Base-by-base conservation (phyloP, 2,888 invertebrate species). In the Scaptomyza tumidula region DNA sequence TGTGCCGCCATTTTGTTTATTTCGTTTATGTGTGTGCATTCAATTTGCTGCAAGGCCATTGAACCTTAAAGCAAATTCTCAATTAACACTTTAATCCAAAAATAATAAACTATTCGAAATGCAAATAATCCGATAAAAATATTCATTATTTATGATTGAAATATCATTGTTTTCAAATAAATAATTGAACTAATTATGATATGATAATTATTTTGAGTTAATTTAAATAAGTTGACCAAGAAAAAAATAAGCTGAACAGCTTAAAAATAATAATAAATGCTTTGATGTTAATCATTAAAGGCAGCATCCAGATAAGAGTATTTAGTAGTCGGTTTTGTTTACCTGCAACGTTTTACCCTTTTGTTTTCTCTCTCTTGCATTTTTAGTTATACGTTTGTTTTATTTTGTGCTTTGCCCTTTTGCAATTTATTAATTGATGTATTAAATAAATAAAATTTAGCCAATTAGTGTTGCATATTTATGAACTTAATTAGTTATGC, bases 1-100 rank as follows among this genome's bases (percentile, higher is more conserved):
- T 48, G 59, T 27, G 68, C 54, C 43, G 75, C 71, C 71, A 71
- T 67, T 71, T 69, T 72, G 70, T 67, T 55, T 46, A 13, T 37
- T 24, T 16, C 13, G 14, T 44, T 11, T 37, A 19, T 48, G 13
- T 24, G 33, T 16, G 41, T 39, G 27, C 31, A 41, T 31, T 46
- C 37, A 60, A 33, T 54, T 19, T 49, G 33, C 33, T 41, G 49
- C 37, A 37, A 33, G 74, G 74, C 52, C 75, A 33, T 49, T 71
- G 75, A 56, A 71, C 74, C 74, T 66, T 50, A 54, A 70, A 65
- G 52, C 57, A 43, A 37, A 52, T 64, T 37, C 45, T 39, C 3
- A 14, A 3, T 3, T 24, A 3, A 24, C 7, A 37, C 35, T 37
- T 37, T 37, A n/a, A 6, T n/a, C 2, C 7, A 24, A 39, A 59